phyloP scores from a whole-genome alignment of 2,113 vertebrate species.

The Setophaga coronata region DNA sequence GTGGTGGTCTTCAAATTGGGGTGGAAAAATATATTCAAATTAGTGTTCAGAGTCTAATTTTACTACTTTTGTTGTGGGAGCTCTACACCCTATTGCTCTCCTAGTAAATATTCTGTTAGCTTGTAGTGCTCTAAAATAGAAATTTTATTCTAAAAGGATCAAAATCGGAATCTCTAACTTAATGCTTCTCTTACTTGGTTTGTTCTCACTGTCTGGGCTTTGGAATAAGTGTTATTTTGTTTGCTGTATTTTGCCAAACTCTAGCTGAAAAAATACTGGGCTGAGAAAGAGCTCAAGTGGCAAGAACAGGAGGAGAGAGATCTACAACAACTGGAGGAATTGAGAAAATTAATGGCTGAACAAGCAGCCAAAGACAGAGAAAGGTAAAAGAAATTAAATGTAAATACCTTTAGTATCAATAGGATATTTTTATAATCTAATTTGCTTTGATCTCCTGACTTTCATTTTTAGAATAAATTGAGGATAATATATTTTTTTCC shows the following conservation, averaged over 20 bases:
- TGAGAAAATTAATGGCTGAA: constrained; percentile 84
- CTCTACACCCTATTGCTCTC: background rate
- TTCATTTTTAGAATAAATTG: background rate
- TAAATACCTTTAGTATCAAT: background rate
- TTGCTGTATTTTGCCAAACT: constrained; percentile 32
- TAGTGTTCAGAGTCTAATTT: background rate
- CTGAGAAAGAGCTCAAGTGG: constrained; percentile 81
- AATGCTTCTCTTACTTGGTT: background rate
- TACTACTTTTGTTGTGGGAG: background rate
- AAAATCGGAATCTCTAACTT: background rate
- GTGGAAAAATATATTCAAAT: background rate
- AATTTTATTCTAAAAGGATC: background rate
- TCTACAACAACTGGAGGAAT: constrained; percentile 75
- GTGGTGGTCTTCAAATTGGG: background rate
- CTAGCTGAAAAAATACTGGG: constrained; percentile 86
- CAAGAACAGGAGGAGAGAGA: constrained; percentile 80
- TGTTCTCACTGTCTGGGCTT: background rate
- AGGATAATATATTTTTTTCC: background rate
- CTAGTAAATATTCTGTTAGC: background rate
- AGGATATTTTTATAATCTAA: background rate
- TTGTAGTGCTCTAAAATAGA: background rate
- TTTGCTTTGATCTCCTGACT: background rate
- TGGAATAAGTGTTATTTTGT: background rate
- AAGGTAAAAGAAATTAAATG: constrained; percentile 73
- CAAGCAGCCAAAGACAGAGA: constrained; percentile 86